A percentile compares a stretch with the other conserved stretches of the same genome.
Evolutionary conservation across 2,797 vertebrate genomes (phyloP).

Genomic region (Enteromius afrohamiltoni): DNA sequence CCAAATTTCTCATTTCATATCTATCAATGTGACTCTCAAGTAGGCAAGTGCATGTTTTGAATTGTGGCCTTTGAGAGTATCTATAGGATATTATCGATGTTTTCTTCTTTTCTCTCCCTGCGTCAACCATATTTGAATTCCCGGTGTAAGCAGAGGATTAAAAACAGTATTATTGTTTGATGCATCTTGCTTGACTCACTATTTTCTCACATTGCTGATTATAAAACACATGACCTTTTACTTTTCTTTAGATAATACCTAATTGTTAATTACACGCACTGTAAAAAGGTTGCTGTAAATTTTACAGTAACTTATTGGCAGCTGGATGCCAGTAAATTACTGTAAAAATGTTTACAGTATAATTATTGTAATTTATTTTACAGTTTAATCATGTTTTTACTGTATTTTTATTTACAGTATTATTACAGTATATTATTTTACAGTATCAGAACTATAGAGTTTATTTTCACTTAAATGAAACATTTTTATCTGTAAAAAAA

Average conservation of each 20-base stretch:
- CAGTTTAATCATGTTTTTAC: too few species aligned
- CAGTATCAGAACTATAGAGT: too few species aligned
- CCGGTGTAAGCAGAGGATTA: neutral
- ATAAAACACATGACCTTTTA: neutral
- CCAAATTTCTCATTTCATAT: neutral
- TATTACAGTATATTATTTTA: too few species aligned
- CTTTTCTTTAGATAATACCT: neutral
- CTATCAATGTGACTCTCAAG: constrained; percentile 11
- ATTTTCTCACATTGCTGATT: neutral
- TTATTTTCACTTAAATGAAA: too few species aligned
- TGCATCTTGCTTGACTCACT: neutral
- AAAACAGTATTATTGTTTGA: neutral
- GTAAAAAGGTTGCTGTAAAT: too few species aligned
- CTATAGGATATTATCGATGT: constrained; percentile 36
- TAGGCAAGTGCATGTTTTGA: neutral
- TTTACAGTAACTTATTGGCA: too few species aligned
- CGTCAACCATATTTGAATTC: neutral
- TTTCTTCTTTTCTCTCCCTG: neutral
- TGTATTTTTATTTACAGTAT: too few species aligned
- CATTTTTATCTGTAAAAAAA: too few species aligned
- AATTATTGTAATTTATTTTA: too few species aligned
- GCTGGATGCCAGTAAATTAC: too few species aligned
- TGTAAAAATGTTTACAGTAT: too few species aligned
- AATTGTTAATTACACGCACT: neutral
- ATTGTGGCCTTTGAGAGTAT: constrained; percentile 34